Base-by-base conservation (phyloP, 2,888 invertebrate species). In the Drosophila gaucha region DNA sequence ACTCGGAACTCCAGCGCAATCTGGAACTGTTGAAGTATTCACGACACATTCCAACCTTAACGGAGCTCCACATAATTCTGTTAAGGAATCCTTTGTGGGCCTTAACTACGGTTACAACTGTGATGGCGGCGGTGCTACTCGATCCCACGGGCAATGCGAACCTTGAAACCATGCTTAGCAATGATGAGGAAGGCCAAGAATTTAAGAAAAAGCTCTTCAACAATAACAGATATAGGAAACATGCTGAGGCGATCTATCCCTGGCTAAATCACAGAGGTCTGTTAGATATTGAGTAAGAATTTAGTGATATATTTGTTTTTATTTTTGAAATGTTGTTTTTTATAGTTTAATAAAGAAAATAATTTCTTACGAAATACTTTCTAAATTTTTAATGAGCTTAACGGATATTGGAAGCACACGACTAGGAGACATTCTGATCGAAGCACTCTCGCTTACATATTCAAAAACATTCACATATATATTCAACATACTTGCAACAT, bases 211-310 rank as follows among this genome's bases (percentile, higher is more conserved):
- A 60, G 22, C 49, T 73, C 16, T 80, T 50, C 51, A 68, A 26
- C 24, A 82, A 65, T 38, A 74, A 66, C 12, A 72, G 65, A 52
- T 79, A 80, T 66, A 57, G 83, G 0, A 63, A 83, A 36, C 89
- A 87, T 63, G 54, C 80, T 0, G 78, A 80, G 35, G 63, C 76
- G 5, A 55, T 89, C 3, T 67, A 87, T 36, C 80, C 82, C n/a
- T 90, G 84, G 80, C 67, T 89, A 3, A 74, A 86, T 36, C 55
- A 80, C 14, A 70, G 78, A 24, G 90, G 90, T n/a, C 60, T 74
- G 0, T 70, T 84, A 1, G 70, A 80, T 16, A 2, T 74, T 20
- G 73, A 72, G 43, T 74, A 74, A 58, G 26, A 20, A 12, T 22
- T 20, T 0, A 3, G 10, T 16, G 12, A 1, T 26, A 0, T 5